A percentile compares a stretch with the other conserved stretches of the same genome.
Conservation (phyloP, 1,140 invertebrate species). For the Varroa destructor region DNA sequence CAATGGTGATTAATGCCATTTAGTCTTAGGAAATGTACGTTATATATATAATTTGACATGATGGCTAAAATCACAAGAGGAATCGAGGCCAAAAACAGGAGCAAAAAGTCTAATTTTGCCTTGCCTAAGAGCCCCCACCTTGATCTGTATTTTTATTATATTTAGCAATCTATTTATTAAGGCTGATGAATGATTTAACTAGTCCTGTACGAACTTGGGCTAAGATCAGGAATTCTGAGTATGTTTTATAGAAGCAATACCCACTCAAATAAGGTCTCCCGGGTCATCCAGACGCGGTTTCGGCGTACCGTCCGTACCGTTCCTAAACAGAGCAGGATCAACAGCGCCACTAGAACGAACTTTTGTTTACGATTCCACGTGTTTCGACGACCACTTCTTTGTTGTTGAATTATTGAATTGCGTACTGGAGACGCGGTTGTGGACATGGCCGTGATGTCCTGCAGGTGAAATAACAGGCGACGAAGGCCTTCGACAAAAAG, state of each 20-base stretch:
- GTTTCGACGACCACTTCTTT: constrained; percentile 30
- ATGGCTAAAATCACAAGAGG: no score
- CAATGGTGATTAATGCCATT: background rate
- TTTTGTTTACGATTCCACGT: constrained; percentile 27
- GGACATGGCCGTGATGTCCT: background rate
- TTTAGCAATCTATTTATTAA: no score
- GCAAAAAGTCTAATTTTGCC: no score
- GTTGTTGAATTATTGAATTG: no score
- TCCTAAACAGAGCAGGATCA: constrained; percentile 34
- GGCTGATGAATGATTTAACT: no score
- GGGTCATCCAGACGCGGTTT: constrained; percentile 62
- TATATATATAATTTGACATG: no score
- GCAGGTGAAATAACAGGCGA: constrained; percentile 30
- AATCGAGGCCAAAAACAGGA: no score
- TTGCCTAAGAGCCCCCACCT: no score
- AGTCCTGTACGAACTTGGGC: background rate
- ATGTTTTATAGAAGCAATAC: constrained; percentile 17
- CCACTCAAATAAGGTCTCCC: constrained; percentile 50
- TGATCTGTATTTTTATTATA: no score
- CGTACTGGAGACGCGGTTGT: no score
- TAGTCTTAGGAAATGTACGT: no score
- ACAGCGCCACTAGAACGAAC: constrained; percentile 43
- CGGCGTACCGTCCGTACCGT: constrained; percentile 53
- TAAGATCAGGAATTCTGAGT: background rate
- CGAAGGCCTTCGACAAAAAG: constrained; percentile 37